Base-by-base conservation (phyloP, 92 coral and sea anemone genomes). In the Umimayanthus chanpuru region DNA sequence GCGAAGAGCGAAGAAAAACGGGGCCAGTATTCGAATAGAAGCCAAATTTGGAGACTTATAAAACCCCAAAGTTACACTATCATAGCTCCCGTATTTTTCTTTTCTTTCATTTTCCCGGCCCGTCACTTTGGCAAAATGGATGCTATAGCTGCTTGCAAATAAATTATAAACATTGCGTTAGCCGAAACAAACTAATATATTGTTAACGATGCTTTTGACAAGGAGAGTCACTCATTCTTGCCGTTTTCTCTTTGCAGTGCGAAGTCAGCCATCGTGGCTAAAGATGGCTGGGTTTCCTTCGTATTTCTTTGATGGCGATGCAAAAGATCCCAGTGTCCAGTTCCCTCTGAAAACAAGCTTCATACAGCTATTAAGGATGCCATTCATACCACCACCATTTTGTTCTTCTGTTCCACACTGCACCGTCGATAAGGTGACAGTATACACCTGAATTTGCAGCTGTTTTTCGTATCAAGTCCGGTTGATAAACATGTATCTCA, bases 321-420 rank as follows among this genome's bases (percentile, higher is more conserved):
- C 79, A 75, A 39, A 75, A 0, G 79, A 75, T 36, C 79, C 79
- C 14, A 15, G 2, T 43, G 79, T 75, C 79, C 79, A 75, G 50
- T 23, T 1, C 11, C 50, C 39, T 5, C 10, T 75, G 11, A 75
- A 75, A 75, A 20, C 79, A 75, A 38, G 44, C n/a, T 75, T 75
- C 28, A 9, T 75, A 39, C 79, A 75, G 49, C 44, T 36, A n/a
- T 1, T 75, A 28, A 39, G 2, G 4, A 16, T 15, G 79, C 53
- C 79, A 26, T 75, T 39, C 10, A 1, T 75, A 28, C 79, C 79
- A n/a, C 79, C 79, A 75, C 9, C 10, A 7, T 75, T 75, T 39
- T 75, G 79, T 75, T n/a, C 30, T 11, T 0, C 28, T 4, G 40
- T 1, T 18, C 29, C 49, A 20, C 11, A 20, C 5, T 75, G 79